phyloP scores from a whole-genome alignment of 2,113 vertebrate species.

The Syrmaticus mikado region DNA sequence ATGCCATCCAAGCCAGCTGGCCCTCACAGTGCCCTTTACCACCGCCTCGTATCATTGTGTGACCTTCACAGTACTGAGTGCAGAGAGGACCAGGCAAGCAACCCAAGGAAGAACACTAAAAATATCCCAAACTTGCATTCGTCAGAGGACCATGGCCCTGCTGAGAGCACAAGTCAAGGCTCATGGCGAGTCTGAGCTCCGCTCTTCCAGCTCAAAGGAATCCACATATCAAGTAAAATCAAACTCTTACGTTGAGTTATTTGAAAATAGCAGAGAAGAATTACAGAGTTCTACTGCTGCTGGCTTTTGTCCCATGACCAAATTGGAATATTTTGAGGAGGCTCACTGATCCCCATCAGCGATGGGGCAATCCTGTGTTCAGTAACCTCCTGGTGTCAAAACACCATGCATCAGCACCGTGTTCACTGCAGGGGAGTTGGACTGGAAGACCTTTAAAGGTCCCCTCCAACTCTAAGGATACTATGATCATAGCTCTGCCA shows the following conservation, averaged over 20 bases:
- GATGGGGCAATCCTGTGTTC: not conserved
- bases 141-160: constrained; percentile 6
- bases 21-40: constrained; percentile 32
- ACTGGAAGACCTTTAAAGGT: too few relatives aligned
- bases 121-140: constrained; percentile 2
- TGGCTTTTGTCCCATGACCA: constrained; percentile 35
- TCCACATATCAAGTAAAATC: not conserved
- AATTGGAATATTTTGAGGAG: not conserved
- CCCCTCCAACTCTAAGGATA: too few relatives aligned
- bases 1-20: constrained; percentile 43
- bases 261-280: constrained; percentile 14
- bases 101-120: constrained; percentile 49
- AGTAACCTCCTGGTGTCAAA: not conserved
- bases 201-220: not conserved
- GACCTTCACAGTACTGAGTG: constrained; percentile 33
- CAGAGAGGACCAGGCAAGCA: constrained; percentile 23
- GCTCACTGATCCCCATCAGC: constrained; percentile 7
- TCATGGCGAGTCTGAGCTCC: not conserved
- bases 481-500: not conserved
- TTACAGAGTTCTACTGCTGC: not conserved
- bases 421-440: too few relatives aligned
- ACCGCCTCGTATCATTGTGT: constrained; percentile 10
- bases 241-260: not conserved
- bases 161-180: not conserved
- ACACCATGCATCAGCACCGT: not conserved